phyloP scores from a whole-genome alignment of 2,888 invertebrate genomes.

The Apotomis capreana region DNA sequence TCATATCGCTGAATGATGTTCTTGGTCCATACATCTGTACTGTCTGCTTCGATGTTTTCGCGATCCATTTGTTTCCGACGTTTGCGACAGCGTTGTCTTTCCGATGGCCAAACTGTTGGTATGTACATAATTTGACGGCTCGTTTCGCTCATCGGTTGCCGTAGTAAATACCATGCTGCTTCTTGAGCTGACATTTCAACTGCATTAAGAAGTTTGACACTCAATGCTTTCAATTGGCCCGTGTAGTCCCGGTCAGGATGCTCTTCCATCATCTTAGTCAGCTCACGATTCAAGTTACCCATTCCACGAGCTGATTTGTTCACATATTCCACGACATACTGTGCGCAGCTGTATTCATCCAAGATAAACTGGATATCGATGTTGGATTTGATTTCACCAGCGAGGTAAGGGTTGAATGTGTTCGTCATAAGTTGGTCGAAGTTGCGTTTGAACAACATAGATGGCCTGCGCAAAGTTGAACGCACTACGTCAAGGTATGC shows the following conservation, averaged over 20 bases:
- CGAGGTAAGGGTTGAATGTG: slow-evolving; percentile 59
- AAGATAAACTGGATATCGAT: slow-evolving; percentile 50
- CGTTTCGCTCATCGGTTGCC: no score
- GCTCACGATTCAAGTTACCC: slow-evolving; percentile 54
- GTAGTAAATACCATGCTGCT: slow-evolving; percentile 49
- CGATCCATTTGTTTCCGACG: slow-evolving; percentile 51
- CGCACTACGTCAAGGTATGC: slow-evolving; percentile 53
- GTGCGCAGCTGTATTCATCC: slow-evolving; percentile 54
- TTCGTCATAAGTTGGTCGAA: slow-evolving; percentile 56
- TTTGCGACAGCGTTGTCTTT: slow-evolving; percentile 55
- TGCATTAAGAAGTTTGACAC: slow-evolving; percentile 55
- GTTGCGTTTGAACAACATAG: slow-evolving; percentile 54
- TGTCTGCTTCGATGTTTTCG: slow-evolving; percentile 49
- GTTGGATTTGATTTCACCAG: no score
- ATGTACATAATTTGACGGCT: slow-evolving; percentile 52
- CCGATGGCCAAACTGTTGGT: slow-evolving; percentile 60
- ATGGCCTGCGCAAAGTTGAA: slow-evolving; percentile 53
- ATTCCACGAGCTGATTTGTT: slow-evolving; percentile 60
- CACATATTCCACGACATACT: slow-evolving; percentile 60
- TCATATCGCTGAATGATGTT: slow-evolving; percentile 53
- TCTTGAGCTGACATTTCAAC: slow-evolving; percentile 66
- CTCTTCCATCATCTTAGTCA: slow-evolving; percentile 52
- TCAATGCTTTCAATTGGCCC: slow-evolving; percentile 46
- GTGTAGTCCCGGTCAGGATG: slow-evolving; percentile 49
- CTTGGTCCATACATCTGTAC: slow-evolving; percentile 53